A percentile compares a stretch with the other conserved stretches of the same genome.
Evolutionary conservation across 2,113 vertebrate species (phyloP).

Genomic region (Onychostoma macrolepis): DNA sequence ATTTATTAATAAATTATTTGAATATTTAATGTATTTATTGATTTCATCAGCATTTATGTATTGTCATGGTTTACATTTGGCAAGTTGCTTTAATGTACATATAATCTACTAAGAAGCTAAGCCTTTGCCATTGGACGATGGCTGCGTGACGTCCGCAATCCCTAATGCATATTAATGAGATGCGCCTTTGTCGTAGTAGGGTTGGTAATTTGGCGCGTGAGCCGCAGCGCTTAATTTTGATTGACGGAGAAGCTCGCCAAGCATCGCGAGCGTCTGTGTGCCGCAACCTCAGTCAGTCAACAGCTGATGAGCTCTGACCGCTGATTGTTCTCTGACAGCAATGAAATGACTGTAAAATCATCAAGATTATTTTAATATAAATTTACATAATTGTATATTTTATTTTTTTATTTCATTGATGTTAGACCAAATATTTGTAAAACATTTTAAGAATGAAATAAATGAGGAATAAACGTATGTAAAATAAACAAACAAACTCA

Average conservation of each 20-base stretch:
- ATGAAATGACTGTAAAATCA: background rate
- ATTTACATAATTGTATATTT: too few species aligned
- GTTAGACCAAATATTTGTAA: background rate
- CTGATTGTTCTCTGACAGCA: background rate
- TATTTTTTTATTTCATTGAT: background rate
- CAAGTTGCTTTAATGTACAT: background rate
- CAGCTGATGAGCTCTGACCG: conserved; percentile 36
- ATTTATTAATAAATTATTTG: background rate
- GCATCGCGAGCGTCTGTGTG: background rate
- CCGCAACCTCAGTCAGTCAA: conserved; percentile 37
- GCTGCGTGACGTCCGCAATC: background rate
- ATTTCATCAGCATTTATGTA: background rate
- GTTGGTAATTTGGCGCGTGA: background rate
- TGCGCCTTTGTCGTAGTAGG: background rate
- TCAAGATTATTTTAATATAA: too few species aligned
- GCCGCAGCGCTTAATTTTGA: conserved; percentile 56
- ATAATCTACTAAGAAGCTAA: background rate
- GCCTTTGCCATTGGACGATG: background rate
- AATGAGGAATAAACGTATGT: background rate
- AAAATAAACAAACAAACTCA: too few species aligned
- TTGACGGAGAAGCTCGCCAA: conserved; percentile 65
- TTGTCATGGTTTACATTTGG: background rate
- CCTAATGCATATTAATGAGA: background rate
- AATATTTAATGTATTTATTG: background rate
- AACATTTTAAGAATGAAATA: too few species aligned